Conservation (phyloP, 2,888 invertebrate species). For the Lycaena phlaeas region DNA sequence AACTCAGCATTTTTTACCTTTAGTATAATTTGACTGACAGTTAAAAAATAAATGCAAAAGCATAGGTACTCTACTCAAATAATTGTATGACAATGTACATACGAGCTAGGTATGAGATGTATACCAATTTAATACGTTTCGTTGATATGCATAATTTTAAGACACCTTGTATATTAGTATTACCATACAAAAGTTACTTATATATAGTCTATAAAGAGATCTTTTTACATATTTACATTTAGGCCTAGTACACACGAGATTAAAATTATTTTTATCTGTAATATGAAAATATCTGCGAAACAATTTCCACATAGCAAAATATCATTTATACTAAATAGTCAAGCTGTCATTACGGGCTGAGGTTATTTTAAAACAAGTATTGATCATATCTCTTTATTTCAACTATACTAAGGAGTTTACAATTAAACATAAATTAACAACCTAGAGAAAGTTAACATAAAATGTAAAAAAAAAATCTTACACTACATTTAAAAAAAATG, state of each 20-base stretch:
- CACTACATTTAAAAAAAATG: background rate
- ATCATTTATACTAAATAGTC: conserved; percentile 11
- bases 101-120: conserved; percentile 6
- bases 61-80: too few species aligned
- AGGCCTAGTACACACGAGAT: conserved; percentile 23
- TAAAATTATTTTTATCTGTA: conserved; percentile 16
- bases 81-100: too few species aligned
- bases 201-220: conserved; percentile 22
- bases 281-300: conserved; percentile 13
- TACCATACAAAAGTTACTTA: conserved; percentile 49
- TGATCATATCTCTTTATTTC: conserved; percentile 10
- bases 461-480: conserved; percentile 4
- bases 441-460: background rate
- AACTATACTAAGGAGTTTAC: conserved; percentile 17
- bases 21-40: too few species aligned
- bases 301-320: conserved; percentile 12
- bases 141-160: conserved; percentile 72
- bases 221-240: conserved; percentile 60
- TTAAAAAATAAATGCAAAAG: too few species aligned
- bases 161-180: conserved; percentile 66
- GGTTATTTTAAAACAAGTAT: conserved; percentile 10
- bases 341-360: conserved; percentile 5
- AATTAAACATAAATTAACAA: conserved; percentile 11
- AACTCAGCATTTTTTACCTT: too few species aligned
- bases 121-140: conserved; percentile 24